Evolutionary conservation across 1,140 invertebrate genomes (phyloP).

Genomic region (Nixonia krombeini): DNA sequence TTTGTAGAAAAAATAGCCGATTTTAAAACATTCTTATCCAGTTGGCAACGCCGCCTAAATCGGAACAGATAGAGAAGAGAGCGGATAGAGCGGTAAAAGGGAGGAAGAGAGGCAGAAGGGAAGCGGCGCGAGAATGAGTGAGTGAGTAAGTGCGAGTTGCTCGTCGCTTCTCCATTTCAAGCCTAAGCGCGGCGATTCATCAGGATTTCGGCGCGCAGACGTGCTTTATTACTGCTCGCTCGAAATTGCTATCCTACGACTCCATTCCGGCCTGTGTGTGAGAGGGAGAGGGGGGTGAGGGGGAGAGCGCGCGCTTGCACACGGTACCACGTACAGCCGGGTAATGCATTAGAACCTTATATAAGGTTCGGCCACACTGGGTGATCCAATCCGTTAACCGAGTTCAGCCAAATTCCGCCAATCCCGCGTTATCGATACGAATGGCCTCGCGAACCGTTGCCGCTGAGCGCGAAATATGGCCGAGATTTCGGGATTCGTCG

Average conservation of each 20-base stretch:
- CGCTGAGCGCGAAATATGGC: conserved; percentile 34
- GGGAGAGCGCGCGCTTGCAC: conserved; percentile 40
- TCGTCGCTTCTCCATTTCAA: conserved; percentile 72
- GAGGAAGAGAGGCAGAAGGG: conserved; percentile 15
- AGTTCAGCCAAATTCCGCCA: conserved; percentile 50
- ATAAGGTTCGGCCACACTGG: conserved; percentile 55
- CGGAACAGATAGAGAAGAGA: conserved; percentile 28
- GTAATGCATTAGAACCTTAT: conserved; percentile 65
- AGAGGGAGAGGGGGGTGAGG: conserved; percentile 17
- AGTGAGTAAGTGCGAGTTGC: conserved; percentile 64
- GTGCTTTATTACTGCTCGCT: conserved; percentile 72
- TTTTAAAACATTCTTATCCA: conserved; percentile 30
- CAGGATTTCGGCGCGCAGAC: conserved; percentile 73
- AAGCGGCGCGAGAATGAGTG: conserved; percentile 39
- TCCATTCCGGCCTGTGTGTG: conserved; percentile 66
- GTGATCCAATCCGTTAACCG: conserved; percentile 64
- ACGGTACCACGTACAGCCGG: conserved; percentile 39
- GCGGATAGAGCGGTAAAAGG: conserved; percentile 46
- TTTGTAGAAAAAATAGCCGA: conserved; percentile 14
- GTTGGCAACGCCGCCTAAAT: conserved; percentile 30
- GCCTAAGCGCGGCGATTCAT: conserved; percentile 73
- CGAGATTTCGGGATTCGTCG: conserved; percentile 38
- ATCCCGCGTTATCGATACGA: conserved; percentile 50
- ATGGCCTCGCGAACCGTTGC: conserved; percentile 47
- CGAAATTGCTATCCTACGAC: conserved; percentile 73